Base-by-base conservation (phyloP, 1,140 invertebrate genomes). In the Matsumurasca onukii region DNA sequence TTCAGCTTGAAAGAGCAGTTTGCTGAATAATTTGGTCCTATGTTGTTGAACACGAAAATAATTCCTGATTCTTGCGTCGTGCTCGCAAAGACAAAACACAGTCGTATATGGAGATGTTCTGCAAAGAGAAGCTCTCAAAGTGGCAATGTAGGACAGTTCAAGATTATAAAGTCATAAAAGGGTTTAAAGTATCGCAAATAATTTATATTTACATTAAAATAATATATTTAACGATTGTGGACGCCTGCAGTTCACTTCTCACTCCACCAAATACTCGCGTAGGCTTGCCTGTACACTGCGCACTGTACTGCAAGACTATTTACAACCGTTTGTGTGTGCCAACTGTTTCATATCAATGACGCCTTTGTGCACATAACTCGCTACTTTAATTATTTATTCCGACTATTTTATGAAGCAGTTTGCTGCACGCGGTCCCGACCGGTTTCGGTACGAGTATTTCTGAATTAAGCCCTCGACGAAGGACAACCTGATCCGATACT, bases 311-410 rank as follows among this genome's bases (percentile, higher is more conserved):
- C 34, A 39, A 9, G 5, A 39, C 34, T 59, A 27, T 29, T 59
- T 27, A 27, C 25, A 27, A 29, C 55, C 13, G 25, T 29, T 29
- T 12, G 2, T 5, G 25, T 3, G 55, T 27, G 55, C 55, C 55
- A 59, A 59, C 24, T 59, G 55, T 59, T 59, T 52, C 49, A 59
- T 27, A 59, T 27, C 30, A 59, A 59, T 59, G 55, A 59, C 55
- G 30, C 55, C 15, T 27, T 59, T 27, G 24, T n/a, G 25, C 55
- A 9, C 15, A 24, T 59, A 59, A 59, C 22, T 59, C 24, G 12
- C 9, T n/a, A 13, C 13, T 59, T 59, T 59, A 59, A 59, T 59
- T 59, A 59, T 59, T 59, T 59, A 27, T 59, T 29, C 55, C 55
- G 22, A 13, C 5, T 59, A 29, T 25, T 59, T 59, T 27, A 59